phyloP scores from a whole-genome alignment of 2,113 vertebrate genomes.

The Grallaria varia region DNA sequence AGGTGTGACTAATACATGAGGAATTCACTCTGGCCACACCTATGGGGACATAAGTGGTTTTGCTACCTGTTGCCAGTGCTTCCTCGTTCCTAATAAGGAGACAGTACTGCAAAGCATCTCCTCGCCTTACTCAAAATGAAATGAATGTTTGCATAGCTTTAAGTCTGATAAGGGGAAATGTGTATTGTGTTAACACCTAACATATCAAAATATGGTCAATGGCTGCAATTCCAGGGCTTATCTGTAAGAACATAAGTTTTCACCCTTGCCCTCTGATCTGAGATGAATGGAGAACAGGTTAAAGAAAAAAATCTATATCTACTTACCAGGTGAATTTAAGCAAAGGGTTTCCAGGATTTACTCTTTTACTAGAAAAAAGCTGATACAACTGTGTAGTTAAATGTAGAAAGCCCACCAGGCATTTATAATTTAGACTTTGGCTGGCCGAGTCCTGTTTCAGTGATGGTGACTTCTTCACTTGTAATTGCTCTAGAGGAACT shows the following conservation, averaged over 20 bases:
- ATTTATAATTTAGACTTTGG: neutral
- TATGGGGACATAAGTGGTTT: slow-evolving; percentile 13
- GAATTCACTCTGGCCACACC: slow-evolving; percentile 50
- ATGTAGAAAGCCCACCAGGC: neutral
- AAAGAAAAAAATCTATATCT: neutral
- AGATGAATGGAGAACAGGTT: neutral
- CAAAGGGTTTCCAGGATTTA: neutral
- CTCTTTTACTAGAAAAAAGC: neutral
- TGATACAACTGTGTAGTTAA: neutral
- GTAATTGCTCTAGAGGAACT: neutral
- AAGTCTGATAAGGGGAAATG: neutral
- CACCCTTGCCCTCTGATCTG: neutral
- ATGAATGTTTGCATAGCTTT: neutral
- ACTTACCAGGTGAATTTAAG: neutral
- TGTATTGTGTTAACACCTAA: neutral
- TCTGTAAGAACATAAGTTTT: neutral
- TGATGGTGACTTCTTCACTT: neutral
- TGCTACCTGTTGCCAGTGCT: neutral
- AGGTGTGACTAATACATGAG: slow-evolving; percentile 11
- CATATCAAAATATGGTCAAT: neutral
- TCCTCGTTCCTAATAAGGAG: slow-evolving; percentile 31
- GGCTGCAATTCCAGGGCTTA: neutral
- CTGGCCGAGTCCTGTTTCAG: neutral
- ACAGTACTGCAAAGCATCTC: neutral
- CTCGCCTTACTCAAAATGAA: neutral